These are phyloP conservation scores for Arizona elegans DNA, from an alignment of 2,113 vertebrate genomes.

Conservation along the genomic window DNA sequence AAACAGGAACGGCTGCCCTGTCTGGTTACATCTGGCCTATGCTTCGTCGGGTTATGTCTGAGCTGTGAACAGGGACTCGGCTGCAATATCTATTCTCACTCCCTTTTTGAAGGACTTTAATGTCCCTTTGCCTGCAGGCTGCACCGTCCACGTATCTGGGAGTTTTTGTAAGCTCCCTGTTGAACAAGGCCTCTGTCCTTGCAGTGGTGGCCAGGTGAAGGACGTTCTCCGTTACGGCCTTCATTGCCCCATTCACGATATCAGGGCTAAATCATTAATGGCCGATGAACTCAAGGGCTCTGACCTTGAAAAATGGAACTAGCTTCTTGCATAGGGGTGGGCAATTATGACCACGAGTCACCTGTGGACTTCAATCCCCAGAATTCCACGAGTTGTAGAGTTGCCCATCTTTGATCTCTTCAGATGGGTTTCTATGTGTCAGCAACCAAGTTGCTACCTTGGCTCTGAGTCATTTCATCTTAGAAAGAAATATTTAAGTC, in stretches of 20 bases:
- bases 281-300: not conserved
- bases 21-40: no score
- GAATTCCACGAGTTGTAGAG: not conserved
- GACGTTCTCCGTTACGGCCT: not conserved
- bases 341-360: not conserved
- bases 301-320: not conserved
- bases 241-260: not conserved
- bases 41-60: not conserved
- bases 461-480: not conserved
- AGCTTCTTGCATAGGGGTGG: not conserved
- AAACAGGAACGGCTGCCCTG: not conserved
- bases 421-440: not conserved
- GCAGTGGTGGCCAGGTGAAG: not conserved
- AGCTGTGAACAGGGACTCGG: not conserved
- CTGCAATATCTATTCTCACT: not conserved
- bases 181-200: not conserved
- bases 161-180: not conserved
- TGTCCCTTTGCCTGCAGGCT: not conserved
- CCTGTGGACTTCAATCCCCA: no score
- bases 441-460: not conserved
- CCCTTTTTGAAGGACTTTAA: slow-evolving; percentile 74
- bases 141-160: not conserved
- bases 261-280: not conserved
- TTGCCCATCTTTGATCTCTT: not conserved
- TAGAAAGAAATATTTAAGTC: not conserved